Evolutionary conservation across 2,888 invertebrate species (phyloP).

Genomic region (Hypselothyrea guttata): DNA sequence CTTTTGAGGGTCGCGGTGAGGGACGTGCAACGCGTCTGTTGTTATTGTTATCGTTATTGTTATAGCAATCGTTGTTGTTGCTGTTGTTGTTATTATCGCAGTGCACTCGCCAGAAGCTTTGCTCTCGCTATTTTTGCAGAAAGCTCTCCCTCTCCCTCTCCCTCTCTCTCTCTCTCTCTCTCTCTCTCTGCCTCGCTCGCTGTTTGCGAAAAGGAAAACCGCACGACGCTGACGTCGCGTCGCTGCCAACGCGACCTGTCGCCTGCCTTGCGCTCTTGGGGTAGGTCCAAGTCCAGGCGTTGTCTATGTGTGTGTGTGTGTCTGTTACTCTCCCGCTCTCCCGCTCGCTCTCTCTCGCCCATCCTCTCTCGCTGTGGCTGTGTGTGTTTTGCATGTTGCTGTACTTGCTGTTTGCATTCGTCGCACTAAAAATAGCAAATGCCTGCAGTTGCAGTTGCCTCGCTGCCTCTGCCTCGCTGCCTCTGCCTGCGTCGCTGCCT

Average conservation of each 20-base stretch:
- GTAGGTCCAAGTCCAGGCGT: conserved; percentile 69
- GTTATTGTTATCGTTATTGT: conserved; percentile 15
- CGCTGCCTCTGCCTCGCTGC: conserved; percentile 33
- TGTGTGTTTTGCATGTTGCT: conserved; percentile 11
- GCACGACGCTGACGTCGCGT: conserved; percentile 14
- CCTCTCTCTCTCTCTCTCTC: conserved; percentile 11
- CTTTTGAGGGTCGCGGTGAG: conserved; percentile 77
- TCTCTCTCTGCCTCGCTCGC: conserved; percentile 19
- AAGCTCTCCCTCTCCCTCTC: conserved; percentile 1
- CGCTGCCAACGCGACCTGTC: conserved; percentile 58
- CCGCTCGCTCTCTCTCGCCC: too few relatives aligned
- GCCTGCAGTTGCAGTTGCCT: conserved; percentile 50
- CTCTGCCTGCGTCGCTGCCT: conserved; percentile 27
- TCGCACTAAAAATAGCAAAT: conserved; percentile 63
- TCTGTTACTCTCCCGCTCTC: too few relatives aligned
- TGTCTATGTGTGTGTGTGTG: conserved; percentile 11
- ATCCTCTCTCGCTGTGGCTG: conserved; percentile 1
- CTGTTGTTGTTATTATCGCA: conserved; percentile 14
- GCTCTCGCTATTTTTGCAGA: conserved; percentile 2
- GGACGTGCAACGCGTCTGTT: conserved; percentile 40
- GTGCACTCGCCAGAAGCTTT: conserved; percentile 39
- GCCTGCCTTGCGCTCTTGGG: conserved; percentile 56
- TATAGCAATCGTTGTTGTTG: conserved; percentile 6
- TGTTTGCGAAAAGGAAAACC: conserved; percentile 51
- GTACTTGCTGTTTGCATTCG: conserved; percentile 20